Evolutionary conservation across 2,888 invertebrate genomes (phyloP).

Genomic region (Protodeltote pygarga): DNA sequence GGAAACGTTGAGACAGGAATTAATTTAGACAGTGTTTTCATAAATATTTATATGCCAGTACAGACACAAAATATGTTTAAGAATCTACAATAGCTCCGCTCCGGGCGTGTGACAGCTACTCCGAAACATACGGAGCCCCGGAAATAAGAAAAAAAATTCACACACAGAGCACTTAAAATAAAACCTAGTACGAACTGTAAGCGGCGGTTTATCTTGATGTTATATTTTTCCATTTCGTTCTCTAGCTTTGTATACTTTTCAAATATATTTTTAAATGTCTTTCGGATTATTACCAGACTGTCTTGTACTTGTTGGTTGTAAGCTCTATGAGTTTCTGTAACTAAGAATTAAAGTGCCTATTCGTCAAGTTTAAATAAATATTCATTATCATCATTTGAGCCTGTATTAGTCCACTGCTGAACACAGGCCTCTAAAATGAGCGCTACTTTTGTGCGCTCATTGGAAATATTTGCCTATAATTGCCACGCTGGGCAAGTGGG

Average conservation of each 20-base stretch:
- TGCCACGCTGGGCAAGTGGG: too few species aligned
- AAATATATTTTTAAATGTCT: conserved; percentile 37
- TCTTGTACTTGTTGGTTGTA: conserved; percentile 16
- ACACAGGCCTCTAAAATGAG: too few species aligned
- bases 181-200: conserved; percentile 62
- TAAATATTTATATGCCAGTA: conserved; percentile 68
- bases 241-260: conserved; percentile 43
- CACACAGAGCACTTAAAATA: conserved; percentile 58
- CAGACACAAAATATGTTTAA: conserved; percentile 63
- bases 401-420: too few species aligned
- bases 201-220: conserved; percentile 58
- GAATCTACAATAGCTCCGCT: conserved; percentile 59
- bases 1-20: conserved; percentile 65
- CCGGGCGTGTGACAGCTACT: conserved; percentile 63
- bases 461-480: too few species aligned
- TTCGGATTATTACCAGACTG: conserved; percentile 30
- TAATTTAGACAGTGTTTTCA: conserved; percentile 70
- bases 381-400: too few species aligned
- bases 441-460: too few species aligned
- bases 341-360: conserved; percentile 21
- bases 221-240: conserved; percentile 52
- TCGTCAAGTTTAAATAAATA: conserved; percentile 33
- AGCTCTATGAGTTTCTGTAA: conserved; percentile 9
- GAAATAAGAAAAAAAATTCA: conserved; percentile 54
- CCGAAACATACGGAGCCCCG: conserved; percentile 54